Conservation (phyloP, 2,113 vertebrate species). For the Coturnix japonica region DNA sequence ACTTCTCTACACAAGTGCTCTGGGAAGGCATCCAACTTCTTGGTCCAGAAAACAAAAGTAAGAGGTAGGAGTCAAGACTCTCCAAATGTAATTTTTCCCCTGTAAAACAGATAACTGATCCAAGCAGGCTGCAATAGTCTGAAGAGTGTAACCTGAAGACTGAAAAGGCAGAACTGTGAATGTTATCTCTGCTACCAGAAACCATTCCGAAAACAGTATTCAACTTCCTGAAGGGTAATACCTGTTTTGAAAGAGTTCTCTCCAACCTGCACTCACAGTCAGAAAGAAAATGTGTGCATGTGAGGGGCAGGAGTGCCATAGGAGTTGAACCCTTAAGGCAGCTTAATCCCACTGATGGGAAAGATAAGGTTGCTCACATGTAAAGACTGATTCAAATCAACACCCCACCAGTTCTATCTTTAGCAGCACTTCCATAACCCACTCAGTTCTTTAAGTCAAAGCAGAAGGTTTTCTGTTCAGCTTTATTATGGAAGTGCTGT, state of each 20-base stretch:
- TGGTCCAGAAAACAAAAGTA: background rate
- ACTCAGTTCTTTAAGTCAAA: background rate
- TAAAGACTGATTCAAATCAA: background rate
- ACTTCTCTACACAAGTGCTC: background rate
- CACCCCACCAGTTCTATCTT: background rate
- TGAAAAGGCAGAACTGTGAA: background rate
- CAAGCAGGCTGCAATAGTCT: background rate
- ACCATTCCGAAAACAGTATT: background rate
- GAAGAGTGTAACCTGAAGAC: background rate
- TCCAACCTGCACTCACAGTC: background rate
- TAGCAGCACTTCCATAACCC: background rate
- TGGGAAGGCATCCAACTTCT: background rate
- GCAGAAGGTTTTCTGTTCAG: background rate
- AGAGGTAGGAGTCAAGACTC: background rate
- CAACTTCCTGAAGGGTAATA: background rate
- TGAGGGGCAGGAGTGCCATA: fast-evolving
- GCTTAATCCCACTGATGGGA: background rate
- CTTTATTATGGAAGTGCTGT: background rate
- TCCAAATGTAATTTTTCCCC: background rate
- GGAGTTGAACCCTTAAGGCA: background rate
- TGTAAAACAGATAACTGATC: background rate
- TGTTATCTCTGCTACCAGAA: background rate
- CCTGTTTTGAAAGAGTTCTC: background rate
- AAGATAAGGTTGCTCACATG: background rate
- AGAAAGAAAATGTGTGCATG: background rate